Base-by-base conservation (phyloP, 2,797 vertebrate genomes). In the Acrossocheilus wenchowensis region DNA sequence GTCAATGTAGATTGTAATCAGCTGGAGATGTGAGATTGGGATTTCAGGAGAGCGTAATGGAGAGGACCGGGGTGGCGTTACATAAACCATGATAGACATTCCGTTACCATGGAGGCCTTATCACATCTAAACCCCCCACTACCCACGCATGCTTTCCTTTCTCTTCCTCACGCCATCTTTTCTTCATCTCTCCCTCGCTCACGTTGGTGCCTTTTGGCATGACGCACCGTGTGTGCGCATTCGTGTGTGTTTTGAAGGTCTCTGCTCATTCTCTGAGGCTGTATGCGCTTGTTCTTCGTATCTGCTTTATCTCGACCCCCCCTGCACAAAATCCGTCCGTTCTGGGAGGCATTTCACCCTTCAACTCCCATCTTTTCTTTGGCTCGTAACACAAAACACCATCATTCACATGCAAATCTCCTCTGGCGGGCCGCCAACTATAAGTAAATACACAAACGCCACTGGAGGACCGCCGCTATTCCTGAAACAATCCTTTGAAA, bases 71-170 rank as follows among this genome's bases (percentile, higher is more conserved):
- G 81, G 78, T 72, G 64, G 77, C 26, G 21, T 91, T 89, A 90
- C 89, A 90, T 90, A 90, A 90, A 89, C 64, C 50, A 83, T 82
- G 86, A 90, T 79, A 81, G 88, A 84, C 77, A 86, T 57, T 10
- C 88, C 15, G 91, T 91, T 90, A 84, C 91, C 88, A 91, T 90
- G 90, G 91, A 89, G 88, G 84, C 86, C 77, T 89, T 87, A 89
- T 90, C 89, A 83, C 85, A 89, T 88, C 86, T 86, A 73, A 87
- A 89, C 68, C 84, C 87, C 80, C 78, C 48, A 79, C 87, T 77
- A 84, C 89, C 83, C 84, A 89, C 90, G 81, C 89, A 87, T 72
- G 14, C 71, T 66, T 69, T 81, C 83, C 77, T 78, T 57, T 73
- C 78, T 82, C 54, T 48, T 69, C n/a, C 75, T 71, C 15, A 4